Base-by-base conservation (phyloP, 2,113 vertebrate species). In the Phaethornis superciliosus region DNA sequence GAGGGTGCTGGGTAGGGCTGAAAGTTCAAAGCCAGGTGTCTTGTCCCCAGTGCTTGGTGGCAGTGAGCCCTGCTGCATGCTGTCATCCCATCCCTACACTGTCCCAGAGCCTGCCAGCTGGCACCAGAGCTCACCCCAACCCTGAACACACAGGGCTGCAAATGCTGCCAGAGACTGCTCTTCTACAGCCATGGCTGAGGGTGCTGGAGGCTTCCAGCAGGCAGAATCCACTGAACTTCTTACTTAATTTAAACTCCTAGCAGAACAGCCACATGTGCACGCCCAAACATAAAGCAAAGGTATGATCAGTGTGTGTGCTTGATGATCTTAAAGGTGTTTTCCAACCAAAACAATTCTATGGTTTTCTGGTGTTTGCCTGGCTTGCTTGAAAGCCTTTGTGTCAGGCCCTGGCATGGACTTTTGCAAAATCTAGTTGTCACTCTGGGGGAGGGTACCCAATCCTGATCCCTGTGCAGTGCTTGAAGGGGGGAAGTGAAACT, bases 361-460 rank as follows among this genome's bases (percentile, higher is more conserved):
- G 22, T 49, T 22, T 21, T 49, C 21, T 49, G 22, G 9, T 10
- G 40, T 18, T 42, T 52, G 42, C 71, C 62, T 37, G 81, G 19
- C 35, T 59, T 5, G 0, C 51, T 44, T 16, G 37, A 40, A 86
- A 27, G 21, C 24, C 16, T 87, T 22, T 28, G 42, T 54, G 81
- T 15, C 23, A 4, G 59, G 20, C 49, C 52, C 6, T 33, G 54
- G 46, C 1, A 1, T 5, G 10, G 30, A 22, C 30, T 9, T 52
- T 30, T 40, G 74, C 2, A 1, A 15, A 37, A 55, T 12, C 33
- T 0, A 2, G 6, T 1, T 33, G 65, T 51, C 44, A 4, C 37
- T 7, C 33, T 12, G 67, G n/a, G 60, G 6, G 56, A 3, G 27
- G 52, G 49, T 19, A 37, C 80, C 54, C 74, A 33, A 15, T 6